Evolutionary conservation across 2,888 invertebrate genomes (phyloP).

Genomic region (Craniophora ligustri): DNA sequence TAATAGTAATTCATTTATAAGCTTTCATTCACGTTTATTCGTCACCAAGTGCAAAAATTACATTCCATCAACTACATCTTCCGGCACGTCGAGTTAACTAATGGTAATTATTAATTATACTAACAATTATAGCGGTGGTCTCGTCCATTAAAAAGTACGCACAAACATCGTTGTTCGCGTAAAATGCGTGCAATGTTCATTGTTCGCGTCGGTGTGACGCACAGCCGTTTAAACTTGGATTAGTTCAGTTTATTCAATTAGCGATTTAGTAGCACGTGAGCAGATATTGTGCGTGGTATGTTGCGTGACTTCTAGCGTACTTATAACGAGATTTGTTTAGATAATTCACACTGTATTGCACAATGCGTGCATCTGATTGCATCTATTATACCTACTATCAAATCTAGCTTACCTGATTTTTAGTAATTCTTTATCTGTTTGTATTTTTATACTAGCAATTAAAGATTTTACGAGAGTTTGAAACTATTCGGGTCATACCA

Average conservation of each 20-base stretch:
- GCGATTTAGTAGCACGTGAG: slow-evolving; percentile 60
- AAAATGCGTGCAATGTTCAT: slow-evolving; percentile 42
- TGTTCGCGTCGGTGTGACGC: slow-evolving; percentile 46
- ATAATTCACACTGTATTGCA: slow-evolving; percentile 33
- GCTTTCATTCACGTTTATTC: no score
- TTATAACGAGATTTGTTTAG: slow-evolving; percentile 51
- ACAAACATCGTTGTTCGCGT: slow-evolving; percentile 20
- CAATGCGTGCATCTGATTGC: slow-evolving; percentile 49
- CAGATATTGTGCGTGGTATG: slow-evolving; percentile 53
- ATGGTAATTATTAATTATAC: slow-evolving; percentile 30
- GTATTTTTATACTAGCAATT: background rate
- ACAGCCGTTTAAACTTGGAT: slow-evolving; percentile 52
- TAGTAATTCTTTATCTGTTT: no score
- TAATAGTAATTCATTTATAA: no score
- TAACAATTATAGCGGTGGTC: slow-evolving; percentile 26
- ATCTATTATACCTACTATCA: slow-evolving; percentile 23
- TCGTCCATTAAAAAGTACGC: slow-evolving; percentile 19
- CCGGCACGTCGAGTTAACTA: slow-evolving; percentile 3
- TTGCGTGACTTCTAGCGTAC: slow-evolving; percentile 52
- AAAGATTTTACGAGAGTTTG: no score
- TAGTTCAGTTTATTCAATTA: slow-evolving; percentile 70
- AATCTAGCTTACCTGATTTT: slow-evolving; percentile 20
- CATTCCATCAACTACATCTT: slow-evolving; percentile 14
- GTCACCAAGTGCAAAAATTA: slow-evolving; percentile 8
- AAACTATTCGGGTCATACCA: no score